A percentile compares a stretch with the other conserved stretches of the same genome.
Evolutionary conservation across 2,888 invertebrate species (phyloP).

Genomic region (Salticus scenicus): DNA sequence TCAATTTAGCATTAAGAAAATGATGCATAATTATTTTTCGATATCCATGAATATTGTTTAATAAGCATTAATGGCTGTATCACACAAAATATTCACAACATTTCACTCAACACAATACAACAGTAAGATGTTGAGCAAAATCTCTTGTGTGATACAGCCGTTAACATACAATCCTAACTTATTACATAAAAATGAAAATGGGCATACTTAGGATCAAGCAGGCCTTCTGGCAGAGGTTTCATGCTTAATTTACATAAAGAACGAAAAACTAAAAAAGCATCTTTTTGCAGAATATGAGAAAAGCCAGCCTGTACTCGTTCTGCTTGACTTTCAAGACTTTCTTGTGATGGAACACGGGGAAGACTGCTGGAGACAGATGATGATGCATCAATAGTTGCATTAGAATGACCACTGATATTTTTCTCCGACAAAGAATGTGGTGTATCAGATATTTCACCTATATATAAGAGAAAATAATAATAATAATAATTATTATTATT

Average conservation of each 20-base stretch:
- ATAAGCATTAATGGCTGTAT: no score
- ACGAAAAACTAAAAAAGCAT: constrained; percentile 98
- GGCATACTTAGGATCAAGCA: constrained; percentile 91
- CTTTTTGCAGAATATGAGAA: constrained; percentile 96
- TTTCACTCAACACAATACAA: no score
- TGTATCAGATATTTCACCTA: not conserved
- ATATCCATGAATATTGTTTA: no score
- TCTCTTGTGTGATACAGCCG: no score
- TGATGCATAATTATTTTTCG: no score
- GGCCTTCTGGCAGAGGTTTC: constrained; percentile 96
- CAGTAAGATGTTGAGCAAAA: no score
- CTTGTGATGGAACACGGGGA: constrained; percentile 71
- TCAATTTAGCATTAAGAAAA: no score
- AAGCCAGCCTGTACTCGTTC: constrained; percentile 87
- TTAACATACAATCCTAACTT: no score
- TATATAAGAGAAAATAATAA: not conserved
- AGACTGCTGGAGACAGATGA: constrained; percentile 13
- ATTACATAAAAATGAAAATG: not conserved
- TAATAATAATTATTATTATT: not conserved
- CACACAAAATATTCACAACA: no score
- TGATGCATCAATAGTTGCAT: not conserved
- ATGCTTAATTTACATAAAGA: constrained; percentile 98
- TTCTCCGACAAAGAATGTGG: not conserved
- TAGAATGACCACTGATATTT: not conserved
- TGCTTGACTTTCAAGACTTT: constrained; percentile 73